Base-by-base conservation (phyloP, 1,140 invertebrate genomes). In the Drosophila pallidifrons region DNA sequence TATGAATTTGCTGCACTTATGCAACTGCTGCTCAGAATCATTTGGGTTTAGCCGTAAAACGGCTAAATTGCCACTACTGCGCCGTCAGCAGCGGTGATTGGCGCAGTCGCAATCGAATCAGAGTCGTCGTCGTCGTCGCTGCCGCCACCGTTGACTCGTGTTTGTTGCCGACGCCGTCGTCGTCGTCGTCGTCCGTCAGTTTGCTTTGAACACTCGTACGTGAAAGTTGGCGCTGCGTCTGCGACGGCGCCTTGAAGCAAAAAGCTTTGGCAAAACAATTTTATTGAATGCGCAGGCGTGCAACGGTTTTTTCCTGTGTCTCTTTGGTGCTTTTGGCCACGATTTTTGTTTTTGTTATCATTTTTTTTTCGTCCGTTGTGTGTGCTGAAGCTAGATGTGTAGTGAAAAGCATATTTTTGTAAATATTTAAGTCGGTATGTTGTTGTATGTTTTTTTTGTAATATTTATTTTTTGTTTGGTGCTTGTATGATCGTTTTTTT, bases 221-320 rank as follows among this genome's bases (percentile, higher is more conserved):
- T 79, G 80, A 79, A 77, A 82, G 82, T 88, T 65, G 79, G 11
- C 49, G 60, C 71, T 46, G 64, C 66, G 74, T 46, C 52, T 68
- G 60, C 52, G 73, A 54, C 49, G 32, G 60, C 47, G 32, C 25
- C 54, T 65, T 54, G 32, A 57, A 65, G 20, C 43, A 81, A 55
- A 81, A 64, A 75, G 20, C 65, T 58, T 41, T 47, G 46, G 30
- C 66, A 49, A 71, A 67, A 65, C 54, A 47, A 47, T 60, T 25
- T 60, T 74, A 81, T 86, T 77, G 76, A 85, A 86, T 81, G 79
- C 79, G 75, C 78, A 78, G 78, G 66, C 82, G 82, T 85, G 66
- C 79, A 85, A 86, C 82, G 82, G 79, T 66, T 83, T 70, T 70
- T 78, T 82, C 64, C 20, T 25, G 20, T 25, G 20, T 55, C 4